Base-by-base conservation (phyloP, 2,113 vertebrate species). In the Deroptyus accipitrinus region DNA sequence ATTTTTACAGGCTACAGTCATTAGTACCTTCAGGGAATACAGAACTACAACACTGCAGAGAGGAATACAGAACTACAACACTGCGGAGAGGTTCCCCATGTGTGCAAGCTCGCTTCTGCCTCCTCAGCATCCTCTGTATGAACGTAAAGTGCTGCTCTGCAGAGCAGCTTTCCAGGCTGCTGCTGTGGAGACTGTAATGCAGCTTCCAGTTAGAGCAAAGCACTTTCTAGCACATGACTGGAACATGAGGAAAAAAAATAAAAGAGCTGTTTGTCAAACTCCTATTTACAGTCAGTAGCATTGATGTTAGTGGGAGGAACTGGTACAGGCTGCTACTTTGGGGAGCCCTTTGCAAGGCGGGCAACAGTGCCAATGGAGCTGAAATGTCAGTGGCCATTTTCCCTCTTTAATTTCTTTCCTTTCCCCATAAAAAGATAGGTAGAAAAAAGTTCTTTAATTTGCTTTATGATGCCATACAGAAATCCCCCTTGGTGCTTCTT, bases 281-380 rank as follows among this genome's bases (percentile, higher is more conserved):
- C 46, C 18, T 35, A 55, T 84, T 81, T 87, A 39, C 49, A 67
- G 39, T 17, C 42, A 37, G 41, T 10, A 63, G 68, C 16, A 10
- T 2, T 42, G 46, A 9, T 49, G 33, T 10, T 37, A 44, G 63
- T 4, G 27, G 77, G 48, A 88, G 25, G 80, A 54, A 25, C 22
- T 0, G 1, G 17, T 13, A 5, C 4, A 18, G 16, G 17, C 11
- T 18, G 19, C 19, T 77, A 39, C 35, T 64, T 25, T 31, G 2
- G 9, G 22, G 17, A n/a, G 19, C 33, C 19, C 69, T 61, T 24
- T 22, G 44, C 23, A 18, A 80, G 28, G 64, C 31, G 37, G 0
- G 44, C 66, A 70, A 16, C 12, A 55, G 24, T 37, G 35, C 30
- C 27, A 41, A 22, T 2, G 27, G 30, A 55, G n/a, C 66, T 85